Conservation (phyloP, 2,113 vertebrate species). For the Lamprologus tigripictilis region DNA sequence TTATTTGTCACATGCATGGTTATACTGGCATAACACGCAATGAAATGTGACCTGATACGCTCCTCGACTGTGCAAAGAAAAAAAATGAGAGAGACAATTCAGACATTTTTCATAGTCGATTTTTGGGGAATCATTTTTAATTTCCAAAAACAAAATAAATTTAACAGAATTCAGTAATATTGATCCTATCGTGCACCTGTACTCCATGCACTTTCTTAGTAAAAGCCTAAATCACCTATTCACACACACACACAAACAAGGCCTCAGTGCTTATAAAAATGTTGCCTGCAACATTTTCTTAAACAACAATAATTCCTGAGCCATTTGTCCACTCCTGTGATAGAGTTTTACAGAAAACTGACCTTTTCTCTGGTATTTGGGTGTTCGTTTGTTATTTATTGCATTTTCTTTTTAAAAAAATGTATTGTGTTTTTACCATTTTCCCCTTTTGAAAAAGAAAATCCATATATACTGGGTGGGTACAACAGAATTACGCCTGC, state of each 20-base stretch:
- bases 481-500: neutral
- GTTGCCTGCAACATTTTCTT: neutral
- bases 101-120: neutral
- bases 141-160: neutral
- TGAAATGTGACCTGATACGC: neutral
- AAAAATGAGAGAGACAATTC: neutral
- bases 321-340: neutral
- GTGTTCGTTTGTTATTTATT: neutral
- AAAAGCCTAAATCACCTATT: neutral
- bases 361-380: neutral
- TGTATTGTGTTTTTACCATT: neutral
- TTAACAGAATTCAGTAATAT: neutral
- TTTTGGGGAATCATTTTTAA: neutral
- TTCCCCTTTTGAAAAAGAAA: neutral
- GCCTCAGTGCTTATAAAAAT: neutral
- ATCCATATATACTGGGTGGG: neutral
- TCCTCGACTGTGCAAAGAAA: neutral
- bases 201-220: neutral
- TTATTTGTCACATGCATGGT: neutral
- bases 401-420: neutral
- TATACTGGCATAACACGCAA: neutral
- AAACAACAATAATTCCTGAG: neutral
- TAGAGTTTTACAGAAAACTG: neutral
- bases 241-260: neutral
- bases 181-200: neutral